phyloP scores from a whole-genome alignment of 2,113 vertebrate species.

The Stegostoma tigrinum region DNA sequence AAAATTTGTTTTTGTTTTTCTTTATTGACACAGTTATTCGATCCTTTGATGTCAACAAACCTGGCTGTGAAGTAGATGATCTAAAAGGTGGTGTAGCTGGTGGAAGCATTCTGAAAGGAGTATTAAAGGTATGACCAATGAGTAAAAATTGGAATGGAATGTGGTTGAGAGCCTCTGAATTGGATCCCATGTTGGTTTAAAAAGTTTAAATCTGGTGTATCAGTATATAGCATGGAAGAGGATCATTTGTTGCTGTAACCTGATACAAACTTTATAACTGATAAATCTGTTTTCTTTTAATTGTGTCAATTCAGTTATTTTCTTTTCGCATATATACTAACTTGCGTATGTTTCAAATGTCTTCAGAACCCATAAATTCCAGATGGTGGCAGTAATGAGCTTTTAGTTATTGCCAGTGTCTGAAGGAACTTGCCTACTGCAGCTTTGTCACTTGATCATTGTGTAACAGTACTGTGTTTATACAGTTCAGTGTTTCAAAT shows the following conservation, averaged over 20 bases:
- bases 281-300: not conserved
- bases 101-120: slow-evolving; percentile 95
- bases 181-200: not conserved
- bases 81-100: slow-evolving; percentile 95
- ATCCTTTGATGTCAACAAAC: slow-evolving; percentile 97
- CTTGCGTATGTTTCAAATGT: not conserved
- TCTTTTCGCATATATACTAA: not conserved
- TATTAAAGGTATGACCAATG: slow-evolving; percentile 74
- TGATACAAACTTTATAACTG: not conserved
- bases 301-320: too few relatives aligned
- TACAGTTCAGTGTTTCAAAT: not conserved
- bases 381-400: not conserved
- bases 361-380: not conserved
- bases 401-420: not conserved
- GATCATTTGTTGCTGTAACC: not conserved
- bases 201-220: not conserved
- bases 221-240: not conserved
- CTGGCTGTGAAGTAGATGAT: slow-evolving; percentile 96
- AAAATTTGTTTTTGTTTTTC: slow-evolving; percentile 29
- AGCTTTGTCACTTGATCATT: not conserved
- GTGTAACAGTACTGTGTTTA: not conserved
- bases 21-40: slow-evolving; percentile 74
- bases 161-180: not conserved
- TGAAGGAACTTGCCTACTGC: not conserved
- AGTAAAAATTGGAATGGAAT: not conserved